Conservation (phyloP, 2,888 invertebrate genomes). For the Drosophila meridionalis region DNA sequence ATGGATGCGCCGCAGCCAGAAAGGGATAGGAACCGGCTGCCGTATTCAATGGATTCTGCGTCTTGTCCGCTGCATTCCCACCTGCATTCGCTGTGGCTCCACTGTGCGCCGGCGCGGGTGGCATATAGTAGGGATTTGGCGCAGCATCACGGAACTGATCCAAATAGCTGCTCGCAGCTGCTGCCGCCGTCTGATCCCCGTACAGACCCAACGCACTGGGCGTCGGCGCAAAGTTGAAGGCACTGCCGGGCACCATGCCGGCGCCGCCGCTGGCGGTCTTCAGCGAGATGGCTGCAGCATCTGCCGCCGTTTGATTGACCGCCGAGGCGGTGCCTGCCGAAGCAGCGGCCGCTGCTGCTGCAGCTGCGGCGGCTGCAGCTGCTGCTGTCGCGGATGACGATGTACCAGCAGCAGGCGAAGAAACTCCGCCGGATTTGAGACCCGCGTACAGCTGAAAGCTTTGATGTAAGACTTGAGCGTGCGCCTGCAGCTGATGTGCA, state of each 20-base stretch:
- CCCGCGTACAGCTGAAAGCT: slow-evolving; percentile 88
- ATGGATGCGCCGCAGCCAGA: slow-evolving; percentile 87
- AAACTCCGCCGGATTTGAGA: slow-evolving; percentile 85
- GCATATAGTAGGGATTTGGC: slow-evolving; percentile 87
- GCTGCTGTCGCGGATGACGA: slow-evolving; percentile 56
- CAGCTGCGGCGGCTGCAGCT: slow-evolving; percentile 65
- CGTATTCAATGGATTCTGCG: slow-evolving; percentile 84
- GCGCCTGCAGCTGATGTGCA: slow-evolving; percentile 76
- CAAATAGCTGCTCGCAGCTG: slow-evolving; percentile 88
- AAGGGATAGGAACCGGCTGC: slow-evolving; percentile 87
- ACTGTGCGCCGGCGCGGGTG: slow-evolving; percentile 86
- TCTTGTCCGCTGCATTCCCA: slow-evolving; percentile 83
- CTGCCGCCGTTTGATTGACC: slow-evolving; percentile 67
- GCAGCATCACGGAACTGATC: slow-evolving; percentile 89
- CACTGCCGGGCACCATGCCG: slow-evolving; percentile 91
- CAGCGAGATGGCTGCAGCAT: slow-evolving; percentile 86
- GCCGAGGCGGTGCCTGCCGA: slow-evolving; percentile 17
- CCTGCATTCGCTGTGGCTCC: slow-evolving; percentile 61
- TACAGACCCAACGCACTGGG: slow-evolving; percentile 86
- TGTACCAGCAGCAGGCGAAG: slow-evolving; percentile 62
- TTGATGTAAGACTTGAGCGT: slow-evolving; percentile 82
- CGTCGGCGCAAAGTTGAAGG: slow-evolving; percentile 93
- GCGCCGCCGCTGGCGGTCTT: slow-evolving; percentile 88
- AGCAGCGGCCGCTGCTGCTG: slow-evolving; percentile 33
- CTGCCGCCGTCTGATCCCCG: slow-evolving; percentile 84